Percentiles rank a stretch among this genome's conserved stretches.
Conservation (phyloP, 1,140 invertebrate genomes). For the Ganaspis sp. region DNA sequence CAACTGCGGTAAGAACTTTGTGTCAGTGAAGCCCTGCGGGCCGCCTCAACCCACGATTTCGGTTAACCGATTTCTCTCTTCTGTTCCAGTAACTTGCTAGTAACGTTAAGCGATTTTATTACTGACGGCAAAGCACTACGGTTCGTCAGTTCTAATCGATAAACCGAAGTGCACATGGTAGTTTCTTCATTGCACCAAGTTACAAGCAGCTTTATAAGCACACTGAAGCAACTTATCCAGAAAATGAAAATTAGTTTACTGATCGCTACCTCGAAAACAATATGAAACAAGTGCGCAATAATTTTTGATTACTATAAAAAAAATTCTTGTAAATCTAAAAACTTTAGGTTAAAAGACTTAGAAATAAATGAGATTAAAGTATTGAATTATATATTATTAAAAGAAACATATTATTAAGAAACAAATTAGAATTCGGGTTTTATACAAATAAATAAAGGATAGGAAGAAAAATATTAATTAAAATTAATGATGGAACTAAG, state of each 20-base stretch:
- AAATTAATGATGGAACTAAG: no score
- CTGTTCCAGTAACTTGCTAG: conserved; percentile 15
- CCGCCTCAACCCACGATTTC: conserved; percentile 8
- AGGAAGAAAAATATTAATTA: no score
- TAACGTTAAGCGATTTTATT: conserved; percentile 12
- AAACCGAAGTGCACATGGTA: not conserved
- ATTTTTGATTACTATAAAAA: not conserved
- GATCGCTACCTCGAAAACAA: not conserved
- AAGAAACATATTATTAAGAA: no score
- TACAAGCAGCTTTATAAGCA: conserved; percentile 7
- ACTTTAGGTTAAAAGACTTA: no score
- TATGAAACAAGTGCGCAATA: not conserved
- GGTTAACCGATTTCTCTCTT: conserved; percentile 11
- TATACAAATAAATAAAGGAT: no score
- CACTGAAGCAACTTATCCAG: not conserved
- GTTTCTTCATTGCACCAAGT: not conserved
- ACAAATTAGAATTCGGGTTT: no score
- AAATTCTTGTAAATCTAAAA: no score
- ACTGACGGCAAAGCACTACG: conserved; percentile 15
- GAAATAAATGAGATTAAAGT: no score
- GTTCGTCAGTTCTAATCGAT: conserved; percentile 25
- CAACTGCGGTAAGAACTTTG: not conserved
- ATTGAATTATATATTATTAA: no score
- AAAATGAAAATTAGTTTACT: conserved; percentile 17
- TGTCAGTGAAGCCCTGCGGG: not conserved